These are phyloP conservation scores for Terrapene triunguis DNA, from an alignment of 2,113 vertebrate species.

Conservation along the genomic window DNA sequence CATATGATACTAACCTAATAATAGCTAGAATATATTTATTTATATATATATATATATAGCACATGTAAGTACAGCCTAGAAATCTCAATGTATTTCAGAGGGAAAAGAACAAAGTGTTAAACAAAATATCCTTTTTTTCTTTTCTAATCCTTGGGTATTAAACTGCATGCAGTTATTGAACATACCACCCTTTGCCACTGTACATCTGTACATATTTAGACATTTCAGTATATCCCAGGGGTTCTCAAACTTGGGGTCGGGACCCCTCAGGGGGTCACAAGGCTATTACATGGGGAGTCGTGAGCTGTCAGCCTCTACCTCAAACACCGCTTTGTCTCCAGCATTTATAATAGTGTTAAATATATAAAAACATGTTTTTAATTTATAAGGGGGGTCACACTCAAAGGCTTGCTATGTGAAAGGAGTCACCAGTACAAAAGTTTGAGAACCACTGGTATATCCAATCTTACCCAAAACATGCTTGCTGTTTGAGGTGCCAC, in stretches of 20 bases:
- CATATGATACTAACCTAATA: not conserved
- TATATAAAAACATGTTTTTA: too few species aligned
- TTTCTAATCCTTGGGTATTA: not conserved
- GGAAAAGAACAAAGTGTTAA: conserved; percentile 10
- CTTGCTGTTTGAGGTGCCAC: conserved; percentile 35
- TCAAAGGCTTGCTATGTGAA: too few species aligned
- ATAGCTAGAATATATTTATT: not conserved
- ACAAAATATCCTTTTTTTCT: not conserved
- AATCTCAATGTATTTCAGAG: conserved; percentile 5
- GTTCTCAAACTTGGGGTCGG: too few species aligned
- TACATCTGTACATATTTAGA: conserved; percentile 26
- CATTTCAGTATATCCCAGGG: not conserved
- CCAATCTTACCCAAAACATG: conserved; percentile 10
- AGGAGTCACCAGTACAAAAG: too few species aligned
- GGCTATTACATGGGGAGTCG: too few species aligned
- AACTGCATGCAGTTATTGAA: conserved; percentile 1
- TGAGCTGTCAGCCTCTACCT: too few species aligned
- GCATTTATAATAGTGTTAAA: too few species aligned
- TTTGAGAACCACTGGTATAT: not conserved
- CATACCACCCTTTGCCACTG: not conserved
- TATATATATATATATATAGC: not conserved
- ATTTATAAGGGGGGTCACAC: too few species aligned
- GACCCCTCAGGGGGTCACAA: too few species aligned
- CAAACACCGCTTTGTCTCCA: too few species aligned
- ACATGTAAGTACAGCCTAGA: not conserved